Base-by-base conservation (phyloP, 2,888 invertebrate genomes). In the Tachystola acroxantha region DNA sequence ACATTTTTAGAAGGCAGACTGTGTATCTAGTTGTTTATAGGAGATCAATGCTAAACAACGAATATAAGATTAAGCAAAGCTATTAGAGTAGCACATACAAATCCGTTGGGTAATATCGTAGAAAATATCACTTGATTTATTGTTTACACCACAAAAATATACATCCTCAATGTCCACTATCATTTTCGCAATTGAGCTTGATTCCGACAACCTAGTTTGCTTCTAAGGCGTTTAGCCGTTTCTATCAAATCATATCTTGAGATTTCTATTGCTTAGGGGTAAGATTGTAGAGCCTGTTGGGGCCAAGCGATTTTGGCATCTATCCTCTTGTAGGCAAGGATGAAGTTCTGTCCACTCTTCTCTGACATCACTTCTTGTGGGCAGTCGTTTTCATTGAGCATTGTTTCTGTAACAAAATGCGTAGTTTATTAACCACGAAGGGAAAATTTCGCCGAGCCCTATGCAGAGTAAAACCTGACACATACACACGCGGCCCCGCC, bases 231-330 rank as follows among this genome's bases (percentile, higher is more conserved):
- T 10, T 32, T n/a, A 9, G 25, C 33, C 14, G 7, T 25, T 25
- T 14, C 14, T 14, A 26, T 33, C 14, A 33, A 14, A 24, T 32
- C 13, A 25, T 32, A 20, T 32, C 11, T 14, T 32, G 52, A 54
- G 53, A 54, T 54, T 54, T 41, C 35, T 24, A 7, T 31, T n/a
- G 36, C 20, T 16, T 31, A 37, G 3, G 87, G 86, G 47, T 82
- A 86, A 20, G 88, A 88, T 9, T 71, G 61, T 29, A 88, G 40
- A 0, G 87, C 86, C 47, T 90, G 89, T 48, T 90, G 90, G 37
- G 98, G 98, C 98, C 98, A 98, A 39, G 97, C 97, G 53, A 98
- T 98, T 85, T 97, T 98, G 16, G 97, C 97, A 68, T 97, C 98
- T 72, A 95, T 95, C 45, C 98, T 89, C 81, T 98, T 97, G 87